Base-by-base conservation (phyloP, 2,797 vertebrate genomes). In the Pseudochaenichthys georgianus region DNA sequence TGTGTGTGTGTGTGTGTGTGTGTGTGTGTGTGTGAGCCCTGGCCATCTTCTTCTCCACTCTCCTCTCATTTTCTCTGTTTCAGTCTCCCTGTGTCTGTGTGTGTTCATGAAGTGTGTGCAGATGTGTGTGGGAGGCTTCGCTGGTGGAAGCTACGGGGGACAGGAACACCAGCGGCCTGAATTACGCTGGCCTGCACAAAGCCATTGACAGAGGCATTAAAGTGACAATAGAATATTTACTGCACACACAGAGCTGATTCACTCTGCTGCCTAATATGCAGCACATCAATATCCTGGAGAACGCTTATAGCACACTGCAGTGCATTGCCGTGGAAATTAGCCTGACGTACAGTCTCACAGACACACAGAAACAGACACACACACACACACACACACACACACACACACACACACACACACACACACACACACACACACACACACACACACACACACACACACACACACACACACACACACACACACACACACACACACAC, bases 141-240 rank as follows among this genome's bases (percentile, higher is more conserved):
- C 84, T 75, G 79, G 81, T 67, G 70, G 71, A 81, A 34, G 88
- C 90, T 90, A 75, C 76, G 60, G 84, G 88, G 91, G 85, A 89
- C 87, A 89, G 87, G 85, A 80, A 88, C 88, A 89, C 85, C 87
- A 74, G 81, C 41, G 63, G 82, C 75, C 89, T 82, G 71, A 88
- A 91, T 91, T 88, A 88, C 67, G 73, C 85, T 13, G 84, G 91
- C 75, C 85, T 13, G 84, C 90, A 93, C 90, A 88, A 90, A 92
- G 90, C 85, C 91, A 92, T 83, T 80, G 91, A 93, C 88, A 81
- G 84, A 89, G 43, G 87, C 92, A 92, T 90, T 92, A 92, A 90
- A 92, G 89, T 92, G 87, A 93, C 93, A 93, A 92, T 91, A 88
- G 87, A 85, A 90, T 94, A 93, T 93, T 93, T 93, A 94, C 90